Evolutionary conservation across 1,140 invertebrate genomes (phyloP).

Genomic region (Papilio polytes): DNA sequence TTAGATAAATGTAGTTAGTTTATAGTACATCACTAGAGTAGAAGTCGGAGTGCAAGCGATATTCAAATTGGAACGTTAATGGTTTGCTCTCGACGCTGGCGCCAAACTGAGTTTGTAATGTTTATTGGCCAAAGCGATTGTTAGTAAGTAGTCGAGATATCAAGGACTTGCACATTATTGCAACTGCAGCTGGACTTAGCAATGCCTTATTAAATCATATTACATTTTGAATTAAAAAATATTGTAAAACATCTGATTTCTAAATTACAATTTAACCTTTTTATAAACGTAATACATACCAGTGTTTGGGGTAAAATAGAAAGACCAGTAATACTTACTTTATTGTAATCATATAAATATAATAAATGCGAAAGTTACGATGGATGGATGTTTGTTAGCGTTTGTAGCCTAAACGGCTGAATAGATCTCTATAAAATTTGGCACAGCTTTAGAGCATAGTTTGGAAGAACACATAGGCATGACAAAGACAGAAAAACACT

Average conservation of each 20-base stretch:
- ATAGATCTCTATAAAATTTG: no score
- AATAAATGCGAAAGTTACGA: no score
- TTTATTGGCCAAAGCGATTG: constrained; percentile 39
- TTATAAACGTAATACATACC: no score
- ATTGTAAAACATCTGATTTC: no score
- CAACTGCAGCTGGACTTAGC: constrained; percentile 22
- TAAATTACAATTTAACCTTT: no score
- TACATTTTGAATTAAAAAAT: neutral
- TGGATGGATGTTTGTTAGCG: no score
- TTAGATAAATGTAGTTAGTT: neutral
- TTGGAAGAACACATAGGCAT: no score
- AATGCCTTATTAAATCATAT: neutral
- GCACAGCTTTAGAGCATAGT: no score
- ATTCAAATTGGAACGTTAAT: constrained; percentile 53
- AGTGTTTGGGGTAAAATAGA: no score
- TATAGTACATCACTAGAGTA: constrained; percentile 33
- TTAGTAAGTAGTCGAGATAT: constrained; percentile 29
- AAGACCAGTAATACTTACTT: no score
- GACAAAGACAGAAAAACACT: no score
- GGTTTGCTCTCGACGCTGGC: constrained; percentile 58
- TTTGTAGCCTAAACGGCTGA: no score
- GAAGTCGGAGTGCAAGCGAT: constrained; percentile 38
- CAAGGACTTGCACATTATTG: constrained; percentile 39
- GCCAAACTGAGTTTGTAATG: constrained; percentile 49
- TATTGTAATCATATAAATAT: neutral